Conservation (phyloP, 2,888 invertebrate species). For the Drosophila pseudotakahashii region DNA sequence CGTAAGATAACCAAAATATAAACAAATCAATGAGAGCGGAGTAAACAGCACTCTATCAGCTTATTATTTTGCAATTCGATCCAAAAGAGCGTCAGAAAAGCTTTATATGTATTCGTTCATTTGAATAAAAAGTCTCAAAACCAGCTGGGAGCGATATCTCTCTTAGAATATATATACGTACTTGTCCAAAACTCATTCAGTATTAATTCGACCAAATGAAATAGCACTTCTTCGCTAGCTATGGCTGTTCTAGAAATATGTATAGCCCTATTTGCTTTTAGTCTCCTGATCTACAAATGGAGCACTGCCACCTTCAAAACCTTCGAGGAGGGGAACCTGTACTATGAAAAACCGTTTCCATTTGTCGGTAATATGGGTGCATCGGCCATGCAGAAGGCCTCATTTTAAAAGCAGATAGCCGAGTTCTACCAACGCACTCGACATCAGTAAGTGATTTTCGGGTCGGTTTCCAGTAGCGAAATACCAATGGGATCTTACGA, state of each 20-base stretch:
- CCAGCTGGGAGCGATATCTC: not conserved
- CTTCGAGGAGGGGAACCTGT: slow-evolving; percentile 65
- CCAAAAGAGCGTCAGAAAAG: not conserved
- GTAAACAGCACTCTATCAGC: not conserved
- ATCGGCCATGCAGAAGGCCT: slow-evolving; percentile 34
- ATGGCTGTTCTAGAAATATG: slow-evolving; percentile 43
- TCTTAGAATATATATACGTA: not conserved
- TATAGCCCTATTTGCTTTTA: slow-evolving; percentile 34
- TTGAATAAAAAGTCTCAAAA: not conserved
- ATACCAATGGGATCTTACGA: not conserved
- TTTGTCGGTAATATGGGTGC: slow-evolving; percentile 59
- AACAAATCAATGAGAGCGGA: not conserved
- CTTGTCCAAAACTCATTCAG: too few relatives aligned
- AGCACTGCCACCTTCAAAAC: slow-evolving; percentile 52
- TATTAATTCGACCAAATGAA: too few relatives aligned
- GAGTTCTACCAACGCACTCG: slow-evolving; percentile 63
- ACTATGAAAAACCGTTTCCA: slow-evolving; percentile 69
- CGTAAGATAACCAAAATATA: not conserved
- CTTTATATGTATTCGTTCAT: not conserved
- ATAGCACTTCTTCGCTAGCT: not conserved
- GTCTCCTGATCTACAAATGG: slow-evolving; percentile 65
- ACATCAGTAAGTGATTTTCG: slow-evolving; percentile 57
- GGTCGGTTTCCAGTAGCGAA: not conserved
- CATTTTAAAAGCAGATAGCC: slow-evolving; percentile 47
- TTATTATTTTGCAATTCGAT: not conserved